phyloP scores from a whole-genome alignment of 2,797 vertebrate species.

The Acrocephalus scirpaceus region DNA sequence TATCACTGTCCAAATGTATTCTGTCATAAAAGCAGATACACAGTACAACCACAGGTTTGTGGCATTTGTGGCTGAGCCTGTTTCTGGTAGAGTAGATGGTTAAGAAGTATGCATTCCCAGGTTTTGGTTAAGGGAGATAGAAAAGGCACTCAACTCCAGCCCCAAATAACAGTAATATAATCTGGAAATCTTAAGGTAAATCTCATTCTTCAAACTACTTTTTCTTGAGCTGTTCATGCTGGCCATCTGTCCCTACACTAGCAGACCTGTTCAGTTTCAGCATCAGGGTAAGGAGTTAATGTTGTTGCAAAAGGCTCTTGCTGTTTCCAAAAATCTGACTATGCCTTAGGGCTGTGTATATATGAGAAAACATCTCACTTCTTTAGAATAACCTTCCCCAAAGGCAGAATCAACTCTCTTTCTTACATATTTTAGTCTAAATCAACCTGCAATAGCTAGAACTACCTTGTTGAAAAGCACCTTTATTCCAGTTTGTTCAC shows the following conservation, averaged over 20 bases:
- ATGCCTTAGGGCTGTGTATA: neutral
- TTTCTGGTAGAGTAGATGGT: rapidly evolving
- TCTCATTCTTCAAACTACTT: neutral
- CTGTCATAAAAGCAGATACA: neutral
- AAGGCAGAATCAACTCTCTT: neutral
- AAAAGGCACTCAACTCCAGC: neutral
- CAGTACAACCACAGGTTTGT: neutral
- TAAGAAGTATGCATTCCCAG: neutral
- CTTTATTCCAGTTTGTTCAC: neutral
- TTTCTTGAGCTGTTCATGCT: neutral
- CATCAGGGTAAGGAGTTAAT: neutral
- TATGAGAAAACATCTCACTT: neutral
- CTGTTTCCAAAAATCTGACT: neutral
- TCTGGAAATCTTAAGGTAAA: neutral
- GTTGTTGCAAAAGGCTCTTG: neutral
- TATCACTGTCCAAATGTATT: neutral
- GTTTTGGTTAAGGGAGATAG: neutral
- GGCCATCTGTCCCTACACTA: neutral
- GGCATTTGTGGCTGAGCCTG: neutral
- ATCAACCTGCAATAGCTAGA: neutral
- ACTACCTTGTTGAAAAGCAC: neutral
- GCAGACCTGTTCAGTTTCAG: neutral
- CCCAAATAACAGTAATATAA: neutral
- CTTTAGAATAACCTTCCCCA: neutral
- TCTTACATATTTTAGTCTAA: neutral